These are phyloP conservation scores for Agrochola lychnidis DNA, from an alignment of 2,888 invertebrate genomes.

Conservation along the genomic window DNA sequence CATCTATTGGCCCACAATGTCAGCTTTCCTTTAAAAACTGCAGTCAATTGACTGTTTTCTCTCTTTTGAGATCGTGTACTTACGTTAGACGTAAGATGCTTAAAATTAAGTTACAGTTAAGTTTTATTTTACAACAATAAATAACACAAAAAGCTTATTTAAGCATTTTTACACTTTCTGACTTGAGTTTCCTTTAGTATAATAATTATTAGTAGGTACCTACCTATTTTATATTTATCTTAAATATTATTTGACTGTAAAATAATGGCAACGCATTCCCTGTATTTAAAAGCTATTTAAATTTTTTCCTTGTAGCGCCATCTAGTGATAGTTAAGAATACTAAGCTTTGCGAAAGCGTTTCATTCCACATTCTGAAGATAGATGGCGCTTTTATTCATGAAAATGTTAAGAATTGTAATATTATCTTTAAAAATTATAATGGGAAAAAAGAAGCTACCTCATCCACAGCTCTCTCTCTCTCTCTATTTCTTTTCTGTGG, in stretches of 20 bases:
- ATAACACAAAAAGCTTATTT: neutral
- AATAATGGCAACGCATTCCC: neutral
- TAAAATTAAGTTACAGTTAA: neutral
- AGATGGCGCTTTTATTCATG: slow-evolving; percentile 29
- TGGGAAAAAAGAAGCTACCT: neutral
- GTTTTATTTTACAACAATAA: neutral
- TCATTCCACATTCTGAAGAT: neutral
- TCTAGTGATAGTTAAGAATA: neutral
- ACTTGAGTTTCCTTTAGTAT: neutral
- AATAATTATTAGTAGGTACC: neutral
- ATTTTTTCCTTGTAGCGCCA: neutral
- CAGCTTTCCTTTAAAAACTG: neutral
- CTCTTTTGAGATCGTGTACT: slow-evolving; percentile 23
- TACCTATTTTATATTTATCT: slow-evolving; percentile 1
- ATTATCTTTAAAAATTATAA: neutral
- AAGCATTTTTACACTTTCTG: neutral
- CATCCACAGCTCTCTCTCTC: neutral
- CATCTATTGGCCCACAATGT: neutral
- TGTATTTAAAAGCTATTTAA: slow-evolving; percentile 1
- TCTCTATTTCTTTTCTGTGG: neutral
- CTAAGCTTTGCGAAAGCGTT: neutral
- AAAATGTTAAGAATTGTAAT: neutral
- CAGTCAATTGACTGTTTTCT: neutral
- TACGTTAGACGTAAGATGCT: neutral
- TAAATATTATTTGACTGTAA: neutral